A percentile compares a stretch with the other conserved stretches of the same genome.
Conservation (phyloP, 2,888 invertebrate species). For the Stictocephala bisonia region DNA sequence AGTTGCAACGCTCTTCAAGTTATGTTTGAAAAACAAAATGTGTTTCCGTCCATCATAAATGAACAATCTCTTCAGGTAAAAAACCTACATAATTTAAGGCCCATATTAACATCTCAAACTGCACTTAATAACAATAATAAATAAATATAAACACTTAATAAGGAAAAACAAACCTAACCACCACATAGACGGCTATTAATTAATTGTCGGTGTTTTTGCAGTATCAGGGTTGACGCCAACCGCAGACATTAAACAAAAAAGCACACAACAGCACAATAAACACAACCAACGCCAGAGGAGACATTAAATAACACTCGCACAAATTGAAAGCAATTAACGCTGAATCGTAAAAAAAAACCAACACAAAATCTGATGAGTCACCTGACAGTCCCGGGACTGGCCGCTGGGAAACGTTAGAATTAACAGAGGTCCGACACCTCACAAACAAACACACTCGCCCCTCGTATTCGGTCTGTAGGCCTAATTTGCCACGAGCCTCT, state of each 20-base stretch:
- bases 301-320: conserved; percentile 35
- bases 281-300: conserved; percentile 12
- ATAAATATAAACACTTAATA: no score
- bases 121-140: no score
- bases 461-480: background rate
- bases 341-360: conserved; percentile 36
- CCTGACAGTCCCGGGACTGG: conserved; percentile 27
- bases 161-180: no score
- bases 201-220: no score
- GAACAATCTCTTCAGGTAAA: no score
- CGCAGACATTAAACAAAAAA: conserved; percentile 14
- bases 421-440: conserved; percentile 35
- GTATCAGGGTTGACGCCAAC: background rate
- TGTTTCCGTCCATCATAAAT: no score
- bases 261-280: conserved; percentile 20
- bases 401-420: conserved; percentile 31
- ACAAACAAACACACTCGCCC: conserved; percentile 23
- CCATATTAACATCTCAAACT: no score
- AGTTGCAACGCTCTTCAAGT: no score
- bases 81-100: no score
- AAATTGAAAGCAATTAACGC: conserved; percentile 42
- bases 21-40: no score
- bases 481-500: conserved; percentile 8
- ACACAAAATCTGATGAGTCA: conserved; percentile 21
- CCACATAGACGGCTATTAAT: no score